Base-by-base conservation (phyloP, 2,113 vertebrate genomes). In the Notarius lentiginosus region DNA sequence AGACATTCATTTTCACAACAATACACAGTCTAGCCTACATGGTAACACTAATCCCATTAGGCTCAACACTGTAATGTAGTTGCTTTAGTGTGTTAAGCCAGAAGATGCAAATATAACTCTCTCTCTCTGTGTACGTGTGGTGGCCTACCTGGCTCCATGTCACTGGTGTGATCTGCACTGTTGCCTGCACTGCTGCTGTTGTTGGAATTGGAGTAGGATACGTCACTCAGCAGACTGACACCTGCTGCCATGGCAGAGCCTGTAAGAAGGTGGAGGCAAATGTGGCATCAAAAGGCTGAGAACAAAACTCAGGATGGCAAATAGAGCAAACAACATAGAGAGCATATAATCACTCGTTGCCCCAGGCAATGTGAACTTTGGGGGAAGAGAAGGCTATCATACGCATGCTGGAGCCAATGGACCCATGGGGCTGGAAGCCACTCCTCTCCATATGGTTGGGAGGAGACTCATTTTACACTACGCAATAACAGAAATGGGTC, bases 201-300 rank as follows among this genome's bases (percentile, higher is more conserved):
- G 76, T 22, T 49, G 6, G 49, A 58, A 65, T 24, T 92, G 83
- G 94, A 92, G 91, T 94, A 94, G 0, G 95, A 93, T 51, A 92
- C 90, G 53, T 97, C 96, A 93, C 93, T 96, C 90, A 96, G 94
- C 85, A 97, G 91, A 90, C 97, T 87, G 89, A 96, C 95, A 88
- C 96, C 97, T 30, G 96, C 95, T 95, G 97, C 95, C 97, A 98
- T 98, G 88, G 94, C 94, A 92, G 90, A 92, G 89, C 91, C 96
- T 97, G 94, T 72, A 86, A 84, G 34, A 27, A 84, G 30, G 60
- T 65, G 88, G 63, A 81, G 90, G 88, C 7, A 92, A 91, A 91
- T 90, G 92, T 90, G 9, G 56, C 89, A 88, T 92, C 73, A 94
- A 89, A 82, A 72, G 60, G 12, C 84, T 34, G 49, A 75, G 49